phyloP scores from a whole-genome alignment of 2,113 vertebrate species.

The Nansenia antarctica region DNA sequence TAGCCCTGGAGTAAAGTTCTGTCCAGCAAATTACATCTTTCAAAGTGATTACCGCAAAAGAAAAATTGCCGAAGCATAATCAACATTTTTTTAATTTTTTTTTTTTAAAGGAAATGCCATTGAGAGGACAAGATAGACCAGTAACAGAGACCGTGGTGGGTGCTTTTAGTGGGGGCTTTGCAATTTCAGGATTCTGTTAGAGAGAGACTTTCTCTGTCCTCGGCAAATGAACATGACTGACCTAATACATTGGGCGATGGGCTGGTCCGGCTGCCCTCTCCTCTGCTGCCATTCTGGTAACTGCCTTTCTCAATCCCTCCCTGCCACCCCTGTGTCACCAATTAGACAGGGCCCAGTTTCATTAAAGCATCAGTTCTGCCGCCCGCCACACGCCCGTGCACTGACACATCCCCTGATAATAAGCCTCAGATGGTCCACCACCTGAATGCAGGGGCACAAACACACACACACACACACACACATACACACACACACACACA shows the following conservation, averaged over 20 bases:
- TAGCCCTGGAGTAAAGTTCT: no score
- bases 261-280: slow-evolving; percentile 58
- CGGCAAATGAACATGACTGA: slow-evolving; percentile 66
- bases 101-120: no score
- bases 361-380: slow-evolving; percentile 79
- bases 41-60: neutral
- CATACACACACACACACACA: neutral
- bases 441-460: slow-evolving; percentile 34
- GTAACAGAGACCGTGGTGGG: slow-evolving; percentile 26
- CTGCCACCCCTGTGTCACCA: slow-evolving; percentile 79
- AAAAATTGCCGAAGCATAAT: neutral
- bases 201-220: slow-evolving; percentile 42
- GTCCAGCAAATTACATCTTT: neutral
- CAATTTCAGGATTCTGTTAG: slow-evolving; percentile 48
- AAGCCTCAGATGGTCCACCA: slow-evolving; percentile 72
- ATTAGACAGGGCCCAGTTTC: slow-evolving; percentile 84
- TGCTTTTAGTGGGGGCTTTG: slow-evolving; percentile 21
- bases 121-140: no score
- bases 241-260: slow-evolving; percentile 55
- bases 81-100: no score
- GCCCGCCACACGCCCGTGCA: slow-evolving; percentile 73
- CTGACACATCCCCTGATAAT: slow-evolving; percentile 77
- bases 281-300: no score
- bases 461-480: neutral
- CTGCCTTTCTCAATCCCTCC: slow-evolving; percentile 65